A percentile compares a stretch with the other conserved stretches of the same genome.
Conservation (phyloP, 2,888 invertebrate species). For the Coecobrya sp. region DNA sequence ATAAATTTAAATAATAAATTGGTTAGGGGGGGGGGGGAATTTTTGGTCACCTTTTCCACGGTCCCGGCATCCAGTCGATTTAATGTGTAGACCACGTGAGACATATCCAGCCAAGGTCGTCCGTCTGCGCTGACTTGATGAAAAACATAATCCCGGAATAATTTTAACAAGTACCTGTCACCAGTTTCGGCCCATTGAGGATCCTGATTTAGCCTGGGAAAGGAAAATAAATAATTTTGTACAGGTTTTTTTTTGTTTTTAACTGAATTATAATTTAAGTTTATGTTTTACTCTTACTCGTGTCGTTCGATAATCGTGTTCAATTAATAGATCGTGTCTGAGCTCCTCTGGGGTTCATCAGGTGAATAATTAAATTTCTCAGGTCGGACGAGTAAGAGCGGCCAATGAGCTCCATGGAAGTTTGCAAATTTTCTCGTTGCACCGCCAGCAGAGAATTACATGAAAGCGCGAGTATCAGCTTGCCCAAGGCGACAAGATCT, state of each 20-base stretch:
- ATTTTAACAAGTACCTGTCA: constrained; percentile 98
- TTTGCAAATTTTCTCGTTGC: constrained; percentile 95
- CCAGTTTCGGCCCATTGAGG: constrained; percentile 99
- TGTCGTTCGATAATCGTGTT: constrained; percentile 98
- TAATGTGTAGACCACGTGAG: constrained; percentile 97
- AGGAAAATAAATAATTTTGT: neutral
- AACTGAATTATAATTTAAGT: neutral
- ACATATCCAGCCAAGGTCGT: constrained; percentile 98
- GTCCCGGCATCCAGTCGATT: constrained; percentile 97
- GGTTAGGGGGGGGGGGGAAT: too few relatives aligned
- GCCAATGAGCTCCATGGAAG: constrained; percentile 96
- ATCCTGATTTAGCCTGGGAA: constrained; percentile 94
- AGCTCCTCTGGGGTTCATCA: constrained; percentile 86
- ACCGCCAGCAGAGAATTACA: constrained; percentile 96
- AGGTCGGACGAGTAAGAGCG: constrained; percentile 97
- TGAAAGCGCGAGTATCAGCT: constrained; percentile 96
- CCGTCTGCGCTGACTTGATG: constrained; percentile 98
- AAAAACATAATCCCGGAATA: constrained; percentile 99
- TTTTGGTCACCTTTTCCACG: constrained; percentile 94
- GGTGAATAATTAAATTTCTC: constrained; percentile 96
- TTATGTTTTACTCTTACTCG: too few relatives aligned
- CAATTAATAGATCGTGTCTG: constrained; percentile 93
- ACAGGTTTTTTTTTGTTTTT: constrained; percentile 44
- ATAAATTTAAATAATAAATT: too few relatives aligned
- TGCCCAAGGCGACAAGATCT: constrained; percentile 96